Base-by-base conservation (phyloP, 2,888 invertebrate species). In the Epiperipatus broadwayi region DNA sequence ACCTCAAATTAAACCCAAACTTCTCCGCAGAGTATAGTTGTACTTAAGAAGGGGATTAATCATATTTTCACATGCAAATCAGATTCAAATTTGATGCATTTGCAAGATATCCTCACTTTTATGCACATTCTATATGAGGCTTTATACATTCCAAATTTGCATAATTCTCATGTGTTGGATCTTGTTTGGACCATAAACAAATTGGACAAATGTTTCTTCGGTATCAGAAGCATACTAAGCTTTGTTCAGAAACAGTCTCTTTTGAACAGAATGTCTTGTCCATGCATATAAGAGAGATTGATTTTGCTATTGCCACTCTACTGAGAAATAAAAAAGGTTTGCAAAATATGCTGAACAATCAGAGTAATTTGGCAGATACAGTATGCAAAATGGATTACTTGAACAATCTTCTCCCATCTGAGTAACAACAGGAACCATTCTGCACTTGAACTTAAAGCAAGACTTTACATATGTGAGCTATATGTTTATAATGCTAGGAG, bases 51-150 rank as follows among this genome's bases (percentile, higher is more conserved):
- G 12, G 31, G 31, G 7, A 14, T 12, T 10, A 8, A 31, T 7
- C 31, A 31, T 10, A 10, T 7, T 10, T 14, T 7, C 12, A n/a
- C 31, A 31, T 7, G 7, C 8, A 50, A 52, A 21, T 48, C 52
- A 10, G 55, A n/a, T n/a, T n/a, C n/a, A 56, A 55, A 55, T 40
- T 43, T 56, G 27, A 49, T 51, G 3, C 49, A 53, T 34, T 49
- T 58, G 20, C 50, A 52, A 36, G 50, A 51, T 2, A 85, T 89
- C 49, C 87, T 89, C 2, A 79, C 83, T 60, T 89, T 91, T 58
- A 61, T 87, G 38, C 91, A 91, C 0, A 84, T 91, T 35, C 81
- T 91, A 73, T 62, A 84, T 27, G 84, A 83, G 0, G 79, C 84
- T 0, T 59, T 85, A 2, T 83, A 83, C 29, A 60, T 84, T 37